Evolutionary conservation across 2,888 invertebrate species (phyloP), one percentile per base, ranked within the genome.

Genomic region (Volucella inanis): DNA sequence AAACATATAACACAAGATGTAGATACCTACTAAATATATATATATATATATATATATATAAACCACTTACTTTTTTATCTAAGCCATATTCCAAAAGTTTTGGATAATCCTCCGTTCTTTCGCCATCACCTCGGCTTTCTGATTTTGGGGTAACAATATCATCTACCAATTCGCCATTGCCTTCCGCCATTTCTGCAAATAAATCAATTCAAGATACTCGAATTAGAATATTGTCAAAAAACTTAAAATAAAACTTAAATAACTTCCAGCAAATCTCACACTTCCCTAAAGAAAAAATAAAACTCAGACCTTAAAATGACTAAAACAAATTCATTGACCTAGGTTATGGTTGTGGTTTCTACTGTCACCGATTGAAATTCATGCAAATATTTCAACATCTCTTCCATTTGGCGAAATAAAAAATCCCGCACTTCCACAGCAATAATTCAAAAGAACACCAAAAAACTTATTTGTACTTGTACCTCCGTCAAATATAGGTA

Each of bases 61-160:
- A 6, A 6, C 4, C 8, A 87, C 92, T 92, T 89, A 97, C 96
- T 94, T 97, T 97, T 92, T 96, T 96, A 93, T 98, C 97, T 93
- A 98, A 95, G 93, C 98, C 98, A 95, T 98, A 98, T 92, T 98
- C 97, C 91, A 98, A 94, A 90, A 98, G 94, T 94, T 98, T 98
- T 92, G 96, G 95, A 93, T 97, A 98, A 94, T 98, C 98, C 93
- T 96, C 97, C 92, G 97, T 97, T 90, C 92, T 90, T 89, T 92
- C 92, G 87, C 92, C 92, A 90, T 92, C 92, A 87, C 92, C 92
- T 88, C 92, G 91, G 89, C 92, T 92, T 87, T 92, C 92, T 88
- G 92, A 90, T 90, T 92, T 92, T 89, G 90, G 90, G 89, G 90
- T 91, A 55, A 87, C 68, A 89, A 92, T 90, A 88, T 92, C 92